Base-by-base conservation (phyloP, 2,113 vertebrate species). In the Ailuropoda melanoleuca region DNA sequence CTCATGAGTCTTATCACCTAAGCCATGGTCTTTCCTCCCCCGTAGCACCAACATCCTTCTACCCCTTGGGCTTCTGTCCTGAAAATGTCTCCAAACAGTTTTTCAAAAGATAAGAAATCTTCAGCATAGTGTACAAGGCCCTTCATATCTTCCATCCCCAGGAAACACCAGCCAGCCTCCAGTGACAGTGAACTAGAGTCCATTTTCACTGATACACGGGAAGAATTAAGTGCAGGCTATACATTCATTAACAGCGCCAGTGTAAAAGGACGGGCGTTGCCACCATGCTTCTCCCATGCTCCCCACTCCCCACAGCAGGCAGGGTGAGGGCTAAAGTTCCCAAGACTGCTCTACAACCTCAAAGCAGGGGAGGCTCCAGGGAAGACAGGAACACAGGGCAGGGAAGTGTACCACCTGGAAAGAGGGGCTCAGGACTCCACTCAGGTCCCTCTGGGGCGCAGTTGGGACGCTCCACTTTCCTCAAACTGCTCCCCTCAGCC, bases 201-300 rank as follows among this genome's bases (percentile, higher is more conserved):
- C 9, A 4, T 11, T 82, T 43, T 68, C 26, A 66, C 29, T 6
- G 6, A 6, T 1, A 34, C 3, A 23, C 0, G 37, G 26, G 34
- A 93, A 39, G 89, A 85, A 64, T 6, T 6, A 58, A 43, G 39
- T 4, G 8, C 53, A 23, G 46, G 13, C 3, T 23, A 29, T 3
- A 13, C 1, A 10, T 14, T 1, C 60, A 2, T 13, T 19, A 80
- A 39, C 21, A 21, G n/a, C 29, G 6, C 37, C 10, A 5, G 12
- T 37, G 19, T 19, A 23, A 53, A 80, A 19, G 43, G 46, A 60
- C 58, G 15, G 53, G 6, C 2, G 15, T 12, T 53, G 62, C 23
- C 7, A 21, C 31, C 43, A 31, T 0, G 1, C 68, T 58, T 13
- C 29, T 23, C 24, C 43, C 23, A 8, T 0, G 7, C 13, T 43